Evolutionary conservation across 2,797 vertebrate species (phyloP).

Genomic region (Odontamblyopus lacepedii): DNA sequence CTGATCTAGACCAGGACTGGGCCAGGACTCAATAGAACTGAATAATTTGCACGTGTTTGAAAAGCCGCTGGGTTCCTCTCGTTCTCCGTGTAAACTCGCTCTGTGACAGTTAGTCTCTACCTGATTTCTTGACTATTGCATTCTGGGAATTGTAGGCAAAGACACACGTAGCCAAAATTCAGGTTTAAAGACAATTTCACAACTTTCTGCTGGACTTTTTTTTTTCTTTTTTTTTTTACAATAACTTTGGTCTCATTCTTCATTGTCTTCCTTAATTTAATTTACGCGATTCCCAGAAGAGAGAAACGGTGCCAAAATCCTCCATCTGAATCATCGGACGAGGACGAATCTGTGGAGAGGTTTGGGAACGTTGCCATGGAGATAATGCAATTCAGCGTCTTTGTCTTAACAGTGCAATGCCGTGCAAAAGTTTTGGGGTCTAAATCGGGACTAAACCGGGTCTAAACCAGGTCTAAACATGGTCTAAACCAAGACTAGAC

Average conservation of each 20-base stretch:
- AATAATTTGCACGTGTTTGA: background rate
- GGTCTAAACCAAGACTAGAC: background rate
- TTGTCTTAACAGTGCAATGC: background rate
- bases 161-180: constrained; percentile 3
- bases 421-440: constrained; percentile 1
- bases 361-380: constrained; percentile 57
- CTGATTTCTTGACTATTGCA: constrained; percentile 34
- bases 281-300: constrained; percentile 44
- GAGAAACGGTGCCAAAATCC: constrained; percentile 60
- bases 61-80: background rate
- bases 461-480: background rate
- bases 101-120: constrained; percentile 15
- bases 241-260: constrained; percentile 31
- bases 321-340: constrained; percentile 23
- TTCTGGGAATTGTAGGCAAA: constrained; percentile 46
- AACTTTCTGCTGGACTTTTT: background rate
- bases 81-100: background rate
- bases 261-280: constrained; percentile 29
- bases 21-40: background rate
- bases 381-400: constrained; percentile 26
- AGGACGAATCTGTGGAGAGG: constrained; percentile 45
- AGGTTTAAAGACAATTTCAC: constrained; percentile 2
- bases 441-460: background rate
- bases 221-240: constrained; percentile 15
- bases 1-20: background rate